phyloP scores from a whole-genome alignment of 2,797 vertebrate species.

The Myripristis murdjan region DNA sequence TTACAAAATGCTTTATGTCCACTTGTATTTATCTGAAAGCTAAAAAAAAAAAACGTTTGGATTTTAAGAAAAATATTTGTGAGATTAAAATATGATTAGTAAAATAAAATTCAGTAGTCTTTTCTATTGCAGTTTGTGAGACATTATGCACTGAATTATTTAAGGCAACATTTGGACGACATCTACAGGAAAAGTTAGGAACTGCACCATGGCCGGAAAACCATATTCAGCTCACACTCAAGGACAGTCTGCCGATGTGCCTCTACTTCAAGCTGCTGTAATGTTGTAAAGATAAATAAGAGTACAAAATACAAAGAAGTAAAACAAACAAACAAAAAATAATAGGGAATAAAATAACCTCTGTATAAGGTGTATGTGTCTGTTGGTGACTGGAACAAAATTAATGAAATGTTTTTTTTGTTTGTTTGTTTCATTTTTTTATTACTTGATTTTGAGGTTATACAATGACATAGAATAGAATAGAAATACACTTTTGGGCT shows the following conservation, averaged over 20 bases:
- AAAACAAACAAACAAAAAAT: too few species aligned
- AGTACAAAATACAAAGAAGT: too few species aligned
- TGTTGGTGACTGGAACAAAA: neutral
- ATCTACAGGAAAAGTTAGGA: constrained; percentile 55
- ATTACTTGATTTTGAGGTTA: constrained; percentile 30
- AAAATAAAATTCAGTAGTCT: neutral
- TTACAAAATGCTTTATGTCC: neutral
- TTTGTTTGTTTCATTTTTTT: constrained; percentile 56
- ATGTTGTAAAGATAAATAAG: too few species aligned
- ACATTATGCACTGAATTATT: neutral
- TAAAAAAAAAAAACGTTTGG: neutral
- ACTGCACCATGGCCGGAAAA: too few species aligned
- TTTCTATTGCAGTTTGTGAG: neutral
- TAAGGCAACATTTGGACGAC: constrained; percentile 51
- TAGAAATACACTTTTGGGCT: constrained; percentile 40
- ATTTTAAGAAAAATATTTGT: neutral
- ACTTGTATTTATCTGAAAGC: neutral
- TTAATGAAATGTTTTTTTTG: constrained; percentile 38
- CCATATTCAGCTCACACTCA: too few species aligned
- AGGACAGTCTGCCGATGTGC: too few species aligned
- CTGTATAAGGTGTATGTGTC: neutral
- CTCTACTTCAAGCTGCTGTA: too few species aligned
- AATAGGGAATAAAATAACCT: too few species aligned
- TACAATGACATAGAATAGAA: constrained; percentile 39
- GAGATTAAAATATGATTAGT: constrained; percentile 2